Evolutionary conservation across 2,113 vertebrate genomes (phyloP).

Genomic region (Toxotes chatareus): DNA sequence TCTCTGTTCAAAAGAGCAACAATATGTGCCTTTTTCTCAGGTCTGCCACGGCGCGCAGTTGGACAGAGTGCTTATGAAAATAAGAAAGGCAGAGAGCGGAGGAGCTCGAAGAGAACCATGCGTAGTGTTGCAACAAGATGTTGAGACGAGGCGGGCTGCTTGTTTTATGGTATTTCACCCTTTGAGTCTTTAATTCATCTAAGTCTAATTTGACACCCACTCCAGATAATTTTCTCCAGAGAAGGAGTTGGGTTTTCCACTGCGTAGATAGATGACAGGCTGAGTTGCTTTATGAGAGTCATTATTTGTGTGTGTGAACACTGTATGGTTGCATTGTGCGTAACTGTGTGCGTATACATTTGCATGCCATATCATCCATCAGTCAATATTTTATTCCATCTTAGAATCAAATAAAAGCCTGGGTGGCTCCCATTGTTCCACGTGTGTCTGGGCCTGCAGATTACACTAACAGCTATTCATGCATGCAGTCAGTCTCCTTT

Average conservation of each 20-base stretch:
- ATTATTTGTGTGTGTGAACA: slow-evolving; percentile 26
- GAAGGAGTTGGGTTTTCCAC: slow-evolving; percentile 28
- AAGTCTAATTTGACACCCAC: slow-evolving; percentile 39
- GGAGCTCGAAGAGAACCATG: slow-evolving; percentile 24
- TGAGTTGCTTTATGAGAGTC: slow-evolving; percentile 29
- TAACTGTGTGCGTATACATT: slow-evolving; percentile 26
- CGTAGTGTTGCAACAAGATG: slow-evolving; percentile 16
- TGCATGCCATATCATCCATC: slow-evolving; percentile 24
- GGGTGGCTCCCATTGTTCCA: slow-evolving; percentile 46
- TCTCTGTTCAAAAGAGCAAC: slow-evolving; percentile 26
- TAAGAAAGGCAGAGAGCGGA: slow-evolving; percentile 10
- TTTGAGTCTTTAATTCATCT: slow-evolving; percentile 35
- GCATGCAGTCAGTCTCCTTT: slow-evolving; percentile 68
- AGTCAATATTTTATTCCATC: slow-evolving; percentile 46
- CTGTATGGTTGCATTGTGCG: background rate
- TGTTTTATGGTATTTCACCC: slow-evolving; percentile 32
- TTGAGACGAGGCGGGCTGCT: background rate
- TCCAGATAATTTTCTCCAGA: slow-evolving; percentile 30
- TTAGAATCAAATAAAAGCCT: slow-evolving; percentile 51
- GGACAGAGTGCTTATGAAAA: slow-evolving; percentile 48
- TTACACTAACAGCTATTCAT: slow-evolving; percentile 65
- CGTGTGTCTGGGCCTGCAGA: slow-evolving; percentile 57
- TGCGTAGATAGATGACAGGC: slow-evolving; percentile 16
- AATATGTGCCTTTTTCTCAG: slow-evolving; percentile 20
- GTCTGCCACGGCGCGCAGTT: slow-evolving; percentile 28